Conservation (phyloP, 2,888 invertebrate species). For the Euplexia lucipara region DNA sequence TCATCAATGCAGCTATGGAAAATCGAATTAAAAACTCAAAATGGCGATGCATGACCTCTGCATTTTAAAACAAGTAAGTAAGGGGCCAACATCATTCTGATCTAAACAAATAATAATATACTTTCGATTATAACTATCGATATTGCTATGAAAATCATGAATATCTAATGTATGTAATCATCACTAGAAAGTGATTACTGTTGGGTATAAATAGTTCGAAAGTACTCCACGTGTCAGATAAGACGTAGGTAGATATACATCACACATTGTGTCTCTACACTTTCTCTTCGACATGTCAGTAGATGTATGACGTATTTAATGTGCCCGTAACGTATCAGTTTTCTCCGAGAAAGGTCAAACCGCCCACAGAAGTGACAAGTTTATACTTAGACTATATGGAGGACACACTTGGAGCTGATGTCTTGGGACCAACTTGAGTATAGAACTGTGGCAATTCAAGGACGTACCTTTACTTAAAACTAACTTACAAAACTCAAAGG, state of each 20-base stretch:
- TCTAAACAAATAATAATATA: neutral
- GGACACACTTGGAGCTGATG: slow-evolving; percentile 2
- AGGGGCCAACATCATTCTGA: no score
- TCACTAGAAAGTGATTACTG: slow-evolving; percentile 9
- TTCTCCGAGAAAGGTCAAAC: slow-evolving; percentile 51
- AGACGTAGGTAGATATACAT: slow-evolving; percentile 1
- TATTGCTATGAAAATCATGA: neutral
- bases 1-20: no score
- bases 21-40: no score
- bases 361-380: slow-evolving; percentile 41
- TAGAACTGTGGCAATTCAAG: neutral
- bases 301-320: slow-evolving; percentile 49
- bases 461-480: no score
- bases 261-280: neutral
- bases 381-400: slow-evolving; percentile 15
- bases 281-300: slow-evolving; percentile 32
- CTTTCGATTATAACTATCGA: neutral
- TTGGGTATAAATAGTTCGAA: slow-evolving; percentile 29
- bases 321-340: slow-evolving; percentile 40
- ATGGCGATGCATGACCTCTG: no score
- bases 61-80: no score
- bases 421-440: slow-evolving; percentile 5
- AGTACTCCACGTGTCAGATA: slow-evolving; percentile 30
- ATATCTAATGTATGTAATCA: slow-evolving; percentile 7
- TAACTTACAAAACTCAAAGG: no score